phyloP scores from a whole-genome alignment of 2,888 invertebrate genomes.

The Daptonema setosum region DNA sequence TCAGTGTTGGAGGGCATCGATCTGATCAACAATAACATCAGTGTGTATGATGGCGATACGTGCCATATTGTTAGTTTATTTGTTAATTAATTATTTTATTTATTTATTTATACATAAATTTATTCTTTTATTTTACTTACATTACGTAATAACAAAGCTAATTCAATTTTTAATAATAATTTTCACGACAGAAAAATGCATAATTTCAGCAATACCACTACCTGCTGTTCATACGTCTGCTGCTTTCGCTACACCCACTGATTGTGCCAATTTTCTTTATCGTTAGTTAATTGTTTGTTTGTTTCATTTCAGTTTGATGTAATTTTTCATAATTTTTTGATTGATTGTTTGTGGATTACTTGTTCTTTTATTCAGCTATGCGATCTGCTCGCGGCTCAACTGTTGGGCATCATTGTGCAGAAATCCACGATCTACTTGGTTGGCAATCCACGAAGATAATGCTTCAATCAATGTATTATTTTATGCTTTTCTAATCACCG shows the following conservation, averaged over 20 bases:
- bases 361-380: neutral
- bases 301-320: neutral
- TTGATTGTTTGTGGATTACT: too few species aligned
- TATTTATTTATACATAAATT: too few species aligned
- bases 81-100: neutral
- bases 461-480: too few species aligned
- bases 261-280: neutral
- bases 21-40: neutral
- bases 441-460: too few species aligned
- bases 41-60: neutral
- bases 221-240: neutral
- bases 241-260: neutral
- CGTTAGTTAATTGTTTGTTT: neutral
- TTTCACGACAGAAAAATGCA: neutral
- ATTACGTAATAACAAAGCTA: too few species aligned
- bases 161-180: too few species aligned
- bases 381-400: neutral
- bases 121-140: too few species aligned
- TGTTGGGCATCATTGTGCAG: neutral
- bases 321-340: too few species aligned
- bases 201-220: neutral
- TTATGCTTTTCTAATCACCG: too few species aligned
- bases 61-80: neutral
- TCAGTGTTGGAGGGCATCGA: conserved; percentile 2
- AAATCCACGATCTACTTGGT: neutral